Evolutionary conservation across 2,888 invertebrate genomes (phyloP), one percentile per base, ranked within the genome.

Genomic region (Dynastes grantii): DNA sequence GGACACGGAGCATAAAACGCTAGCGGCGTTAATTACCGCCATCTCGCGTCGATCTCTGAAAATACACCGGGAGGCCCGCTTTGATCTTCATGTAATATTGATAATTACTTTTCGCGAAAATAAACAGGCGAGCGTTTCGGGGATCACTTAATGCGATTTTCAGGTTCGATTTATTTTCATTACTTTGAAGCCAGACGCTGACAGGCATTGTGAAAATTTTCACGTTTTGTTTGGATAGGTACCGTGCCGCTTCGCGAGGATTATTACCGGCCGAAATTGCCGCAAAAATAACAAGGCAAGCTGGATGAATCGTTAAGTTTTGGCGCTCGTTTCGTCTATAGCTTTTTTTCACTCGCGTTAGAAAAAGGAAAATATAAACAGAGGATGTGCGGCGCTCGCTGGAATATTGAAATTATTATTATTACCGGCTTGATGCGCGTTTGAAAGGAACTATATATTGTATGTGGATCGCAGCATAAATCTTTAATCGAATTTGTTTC

Each of bases 31-130:
- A 67, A 73, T 58, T 73, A 58, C 40, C 73, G 73, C 73, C 73
- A 73, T 73, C 73, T 73, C 55, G 40, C 40, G 58, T 40, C 58
- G 73, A 58, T 58, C 55, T 58, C 37, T 37, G 73, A 58, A 73
- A 55, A 58, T 58, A 61, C 58, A 58, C n/a, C 73, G 22, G 16
- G 53, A 27, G 45, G 2, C 55, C 58, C 73, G 32, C 73, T 73
- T 73, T 73, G 73, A 73, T 73, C 73, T 73, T 73, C 58, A 58
- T 58, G 73, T 73, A 73, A 73, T 73, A 73, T 73, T 73, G 73
- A 73, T 73, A 73, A 73, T 73, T 73, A 58, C 73, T 55, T 73
- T 73, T 58, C 73, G 73, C 51, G 58, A 73, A 73, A 73, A 73
- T 73, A 73, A 73, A 73, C 73, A 73, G 40, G 55, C 73, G 32